Evolutionary conservation across 1,140 invertebrate genomes (phyloP).

Genomic region (Panonychus citri): DNA sequence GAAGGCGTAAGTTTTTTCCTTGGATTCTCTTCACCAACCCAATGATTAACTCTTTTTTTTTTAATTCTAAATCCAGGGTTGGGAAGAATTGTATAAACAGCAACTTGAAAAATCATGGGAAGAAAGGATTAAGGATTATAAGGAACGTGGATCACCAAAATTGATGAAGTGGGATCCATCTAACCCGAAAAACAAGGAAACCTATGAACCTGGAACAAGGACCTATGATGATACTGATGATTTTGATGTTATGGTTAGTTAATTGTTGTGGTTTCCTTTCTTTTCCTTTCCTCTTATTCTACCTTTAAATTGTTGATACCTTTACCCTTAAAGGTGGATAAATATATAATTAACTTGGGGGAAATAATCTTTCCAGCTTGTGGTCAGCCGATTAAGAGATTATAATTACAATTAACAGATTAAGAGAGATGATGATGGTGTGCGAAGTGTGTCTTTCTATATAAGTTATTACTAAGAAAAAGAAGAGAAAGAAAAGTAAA

Average conservation of each 20-base stretch:
- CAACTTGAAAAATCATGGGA: constrained; percentile 14
- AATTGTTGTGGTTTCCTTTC: too few species aligned
- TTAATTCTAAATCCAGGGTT: constrained; percentile 10
- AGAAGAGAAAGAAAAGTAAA: too few species aligned
- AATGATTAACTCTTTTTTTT: background rate
- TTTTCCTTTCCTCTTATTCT: too few species aligned
- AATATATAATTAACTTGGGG: too few species aligned
- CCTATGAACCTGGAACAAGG: constrained; percentile 9
- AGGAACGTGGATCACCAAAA: constrained; percentile 11
- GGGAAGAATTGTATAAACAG: constrained; percentile 12
- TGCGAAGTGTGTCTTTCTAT: too few species aligned
- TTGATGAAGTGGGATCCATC: constrained; percentile 16
- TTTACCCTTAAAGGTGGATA: too few species aligned
- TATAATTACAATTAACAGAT: too few species aligned
- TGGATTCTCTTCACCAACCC: background rate
- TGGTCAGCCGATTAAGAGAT: too few species aligned
- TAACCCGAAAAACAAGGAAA: constrained; percentile 16
- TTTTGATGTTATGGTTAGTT: constrained; percentile 6
- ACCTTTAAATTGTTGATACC: too few species aligned
- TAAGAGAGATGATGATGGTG: too few species aligned
- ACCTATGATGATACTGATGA: constrained; percentile 11
- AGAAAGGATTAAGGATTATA: constrained; percentile 14
- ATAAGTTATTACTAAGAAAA: too few species aligned
- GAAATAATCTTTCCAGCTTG: too few species aligned
- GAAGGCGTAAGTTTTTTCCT: constrained; percentile 20